These are phyloP conservation scores for Poicephalus gulielmi DNA, from an alignment of 2,113 vertebrate genomes.

Conservation along the genomic window DNA sequence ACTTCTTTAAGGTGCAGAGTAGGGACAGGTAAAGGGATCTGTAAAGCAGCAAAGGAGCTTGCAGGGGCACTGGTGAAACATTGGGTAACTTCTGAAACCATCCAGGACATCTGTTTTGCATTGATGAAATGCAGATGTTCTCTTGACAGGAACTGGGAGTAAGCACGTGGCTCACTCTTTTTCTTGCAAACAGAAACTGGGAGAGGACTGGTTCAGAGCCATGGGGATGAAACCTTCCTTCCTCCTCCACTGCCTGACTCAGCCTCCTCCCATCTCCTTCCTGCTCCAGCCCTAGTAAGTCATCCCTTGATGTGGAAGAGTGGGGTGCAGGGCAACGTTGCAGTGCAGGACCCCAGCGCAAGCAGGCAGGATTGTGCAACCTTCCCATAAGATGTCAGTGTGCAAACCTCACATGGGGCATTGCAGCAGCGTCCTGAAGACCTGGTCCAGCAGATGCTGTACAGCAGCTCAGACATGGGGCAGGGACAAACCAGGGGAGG, in stretches of 20 bases:
- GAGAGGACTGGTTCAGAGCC: not conserved
- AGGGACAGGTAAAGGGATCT: not conserved
- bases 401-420: not conserved
- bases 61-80: not conserved
- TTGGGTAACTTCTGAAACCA: not conserved
- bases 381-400: accelerated
- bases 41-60: not conserved
- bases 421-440: not conserved
- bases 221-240: not conserved
- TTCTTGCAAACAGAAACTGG: not conserved
- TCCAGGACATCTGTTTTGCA: not conserved
- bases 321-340: not conserved
- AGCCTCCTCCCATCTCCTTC: not conserved
- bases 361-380: not conserved
- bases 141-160: not conserved
- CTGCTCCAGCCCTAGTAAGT: accelerated
- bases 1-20: not conserved
- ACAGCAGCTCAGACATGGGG: accelerated
- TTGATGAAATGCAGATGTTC: not conserved
- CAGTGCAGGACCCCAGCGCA: not conserved
- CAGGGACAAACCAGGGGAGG: not conserved
- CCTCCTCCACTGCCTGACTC: not conserved
- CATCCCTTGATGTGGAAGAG: not conserved
- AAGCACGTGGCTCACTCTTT: not conserved
- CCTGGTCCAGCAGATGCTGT: not conserved